Base-by-base conservation (phyloP, 2,888 invertebrate species). In the Drosophila macrothrix region DNA sequence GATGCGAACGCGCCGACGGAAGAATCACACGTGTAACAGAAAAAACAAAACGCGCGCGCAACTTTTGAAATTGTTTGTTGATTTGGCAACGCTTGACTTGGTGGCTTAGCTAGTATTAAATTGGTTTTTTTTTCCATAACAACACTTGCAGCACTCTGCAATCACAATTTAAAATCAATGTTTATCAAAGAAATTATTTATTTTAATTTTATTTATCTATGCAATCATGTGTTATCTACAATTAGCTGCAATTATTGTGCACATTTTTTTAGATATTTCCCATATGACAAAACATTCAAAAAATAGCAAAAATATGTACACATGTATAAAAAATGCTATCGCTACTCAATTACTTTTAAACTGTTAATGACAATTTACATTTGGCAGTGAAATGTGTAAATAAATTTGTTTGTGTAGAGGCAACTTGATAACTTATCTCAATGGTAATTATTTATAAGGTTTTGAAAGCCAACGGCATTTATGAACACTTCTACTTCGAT, bases 21-120 rank as follows among this genome's bases (percentile, higher is more conserved):
- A 2, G 92, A 92, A 66, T 91, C 92, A 12, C 76, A 86, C 25
- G 91, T 78, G 35, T 91, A 74, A 66, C 6, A 19, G 16, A 33
- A 3, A 14, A 12, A 6, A 9, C 25, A 46, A 16, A 46, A 46
- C 9, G 10, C 49, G 77, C 72, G 65, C 62, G 16, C 12, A 25
- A 53, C 25, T 56, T 77, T 81, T 46, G 0, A 35, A 63, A 28
- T 33, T n/a, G 22, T 28, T 14, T 25, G 7, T 5, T 28, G 16
- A 46, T 54, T 39, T 49, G 78, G 78, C 72, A 80, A 78, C 72
- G 39, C 76, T 67, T 16, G 9, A 43, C n/a, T 43, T 16, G 39
- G 28, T 39, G 14, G 35, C 10, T 31, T 52, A 37, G 43, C 19
- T 66, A 50, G 19, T 53, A 66, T 55, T 63, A 33, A 58, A 10